A percentile compares a stretch with the other conserved stretches of the same genome.
These are phyloP conservation scores for Diaprepes abbreviatus DNA, from an alignment of 2,888 invertebrate species.

Conservation along the genomic window DNA sequence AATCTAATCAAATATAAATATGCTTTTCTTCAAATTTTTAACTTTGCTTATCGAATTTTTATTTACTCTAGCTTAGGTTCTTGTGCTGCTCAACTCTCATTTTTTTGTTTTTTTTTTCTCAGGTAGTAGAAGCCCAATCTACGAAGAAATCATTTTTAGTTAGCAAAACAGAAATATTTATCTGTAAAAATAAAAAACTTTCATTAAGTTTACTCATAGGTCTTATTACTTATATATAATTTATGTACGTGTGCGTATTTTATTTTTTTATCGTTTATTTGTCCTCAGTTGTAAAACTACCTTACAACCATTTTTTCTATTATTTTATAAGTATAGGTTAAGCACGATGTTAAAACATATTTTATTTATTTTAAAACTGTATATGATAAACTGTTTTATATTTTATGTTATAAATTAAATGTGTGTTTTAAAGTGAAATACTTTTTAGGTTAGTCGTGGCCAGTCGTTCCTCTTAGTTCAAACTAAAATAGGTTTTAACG, in stretches of 20 bases:
- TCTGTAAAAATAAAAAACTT: background rate
- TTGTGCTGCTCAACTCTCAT: background rate
- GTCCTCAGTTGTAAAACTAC: no score
- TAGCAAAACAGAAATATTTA: conserved; percentile 8
- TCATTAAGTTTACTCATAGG: background rate
- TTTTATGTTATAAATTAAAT: conserved; percentile 26
- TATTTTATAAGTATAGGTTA: background rate
- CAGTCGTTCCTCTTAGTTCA: conserved; percentile 42
- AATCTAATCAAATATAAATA: no score
- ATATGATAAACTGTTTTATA: conserved; percentile 18
- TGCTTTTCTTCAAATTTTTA: background rate
- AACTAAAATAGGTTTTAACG: conserved; percentile 34
- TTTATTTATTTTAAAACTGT: conserved; percentile 24
- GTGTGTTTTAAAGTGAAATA: background rate
- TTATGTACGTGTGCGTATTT: conserved; percentile 27
- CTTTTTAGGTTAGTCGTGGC: conserved; percentile 25
- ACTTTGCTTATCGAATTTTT: background rate
- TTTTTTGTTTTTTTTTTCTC: conserved; percentile 21
- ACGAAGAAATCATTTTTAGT: conserved; percentile 15
- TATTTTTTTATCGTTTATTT: background rate
- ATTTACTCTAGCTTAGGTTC: background rate
- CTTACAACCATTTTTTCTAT: no score
- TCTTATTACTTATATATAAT: conserved; percentile 21
- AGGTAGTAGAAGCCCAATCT: conserved; percentile 30
- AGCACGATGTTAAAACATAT: conserved; percentile 14